Conservation (phyloP, 2,113 vertebrate species). For the Euleptes europaea region DNA sequence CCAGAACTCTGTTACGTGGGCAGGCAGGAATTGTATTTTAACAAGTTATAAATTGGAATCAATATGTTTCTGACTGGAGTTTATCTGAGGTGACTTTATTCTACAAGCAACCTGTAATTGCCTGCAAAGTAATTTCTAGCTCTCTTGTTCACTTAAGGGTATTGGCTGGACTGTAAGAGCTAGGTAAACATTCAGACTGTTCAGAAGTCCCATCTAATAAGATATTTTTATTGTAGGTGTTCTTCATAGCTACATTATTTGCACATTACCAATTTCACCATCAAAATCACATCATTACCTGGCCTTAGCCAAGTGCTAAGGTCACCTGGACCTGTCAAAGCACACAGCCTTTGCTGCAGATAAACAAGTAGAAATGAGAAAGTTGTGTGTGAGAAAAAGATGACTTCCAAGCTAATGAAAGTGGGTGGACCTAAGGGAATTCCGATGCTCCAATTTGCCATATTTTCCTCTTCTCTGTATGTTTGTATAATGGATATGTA, state of each 20-base stretch:
- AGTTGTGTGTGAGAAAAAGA: background rate
- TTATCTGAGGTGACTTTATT: background rate
- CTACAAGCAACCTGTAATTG: background rate
- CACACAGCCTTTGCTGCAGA: background rate
- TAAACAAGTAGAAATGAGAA: background rate
- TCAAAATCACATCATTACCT: background rate
- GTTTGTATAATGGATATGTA: background rate
- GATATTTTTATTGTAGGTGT: background rate
- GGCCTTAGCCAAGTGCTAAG: background rate
- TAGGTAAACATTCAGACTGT: background rate
- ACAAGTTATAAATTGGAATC: slow-evolving; percentile 29
- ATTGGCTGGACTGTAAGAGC: background rate
- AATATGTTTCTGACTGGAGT: slow-evolving; percentile 4
- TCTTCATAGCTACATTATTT: background rate
- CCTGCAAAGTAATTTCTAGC: slow-evolving; percentile 32
- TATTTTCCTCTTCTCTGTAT: background rate
- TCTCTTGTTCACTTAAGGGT: background rate
- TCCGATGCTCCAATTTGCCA: background rate
- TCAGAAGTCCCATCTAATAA: background rate
- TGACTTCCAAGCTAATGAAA: background rate
- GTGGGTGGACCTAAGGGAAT: background rate
- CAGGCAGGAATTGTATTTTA: slow-evolving; percentile 13
- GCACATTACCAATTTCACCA: background rate
- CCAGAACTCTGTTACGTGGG: slow-evolving; percentile 5
- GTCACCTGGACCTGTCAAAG: background rate